Evolutionary conservation across 2,888 invertebrate genomes (phyloP).

Genomic region (Eupithecia subumbrata): DNA sequence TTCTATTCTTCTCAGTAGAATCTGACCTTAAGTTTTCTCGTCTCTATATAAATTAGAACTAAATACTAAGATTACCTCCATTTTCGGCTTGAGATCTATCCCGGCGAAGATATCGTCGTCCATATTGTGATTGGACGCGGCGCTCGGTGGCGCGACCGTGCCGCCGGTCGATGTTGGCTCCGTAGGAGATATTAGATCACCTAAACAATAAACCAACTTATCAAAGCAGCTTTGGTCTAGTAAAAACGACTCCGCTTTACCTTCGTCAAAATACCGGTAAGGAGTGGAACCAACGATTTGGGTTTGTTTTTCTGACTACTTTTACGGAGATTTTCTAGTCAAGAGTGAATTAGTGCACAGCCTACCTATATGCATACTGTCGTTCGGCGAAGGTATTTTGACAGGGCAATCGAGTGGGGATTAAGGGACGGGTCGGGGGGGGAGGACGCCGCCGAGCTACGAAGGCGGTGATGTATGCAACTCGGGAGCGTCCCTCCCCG

Average conservation of each 20-base stretch:
- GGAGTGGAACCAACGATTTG: not conserved
- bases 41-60: not conserved
- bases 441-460: too few species aligned
- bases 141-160: slow-evolving; percentile 69
- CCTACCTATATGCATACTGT: too few species aligned
- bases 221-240: not conserved
- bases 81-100: slow-evolving; percentile 89
- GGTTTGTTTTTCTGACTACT: not conserved
- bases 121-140: slow-evolving; percentile 77
- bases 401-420: too few species aligned
- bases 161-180: slow-evolving; percentile 70
- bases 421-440: too few species aligned
- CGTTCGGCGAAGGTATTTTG: too few species aligned
- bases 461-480: too few species aligned
- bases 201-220: slow-evolving; percentile 46
- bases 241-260: not conserved
- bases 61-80: slow-evolving; percentile 76
- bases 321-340: too few species aligned
- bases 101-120: slow-evolving; percentile 89
- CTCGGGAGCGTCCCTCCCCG: too few species aligned
- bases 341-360: too few species aligned
- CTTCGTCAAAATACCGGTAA: not conserved
- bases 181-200: slow-evolving; percentile 79
- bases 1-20: not conserved
- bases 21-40: not conserved